Conservation (phyloP, 2,113 vertebrate genomes). For the Caloenas nicobarica region DNA sequence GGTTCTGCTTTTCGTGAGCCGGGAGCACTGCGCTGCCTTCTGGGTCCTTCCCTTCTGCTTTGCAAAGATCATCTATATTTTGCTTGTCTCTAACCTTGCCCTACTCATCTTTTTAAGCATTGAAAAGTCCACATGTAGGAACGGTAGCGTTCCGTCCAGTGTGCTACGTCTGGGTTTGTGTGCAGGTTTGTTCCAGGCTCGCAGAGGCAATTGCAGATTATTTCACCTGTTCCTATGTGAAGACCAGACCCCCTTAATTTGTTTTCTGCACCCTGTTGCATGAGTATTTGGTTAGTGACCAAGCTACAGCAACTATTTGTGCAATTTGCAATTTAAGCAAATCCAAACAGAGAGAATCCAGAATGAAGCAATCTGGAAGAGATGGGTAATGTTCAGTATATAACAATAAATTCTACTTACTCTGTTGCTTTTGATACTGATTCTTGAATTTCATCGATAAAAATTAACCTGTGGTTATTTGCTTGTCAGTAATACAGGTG, state of each 20-base stretch:
- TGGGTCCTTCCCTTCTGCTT: background rate
- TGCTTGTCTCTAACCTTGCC: background rate
- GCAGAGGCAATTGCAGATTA: background rate
- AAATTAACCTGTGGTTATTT: too few species aligned
- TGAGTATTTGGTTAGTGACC: background rate
- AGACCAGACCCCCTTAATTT: background rate
- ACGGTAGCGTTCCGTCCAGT: background rate
- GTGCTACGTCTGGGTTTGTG: background rate
- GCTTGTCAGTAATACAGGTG: accelerated
- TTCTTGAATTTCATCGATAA: accelerated
- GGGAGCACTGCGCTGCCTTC: background rate
- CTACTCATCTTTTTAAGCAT: background rate
- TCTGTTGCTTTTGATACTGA: background rate
- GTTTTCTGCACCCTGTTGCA: background rate
- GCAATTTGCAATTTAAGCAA: too few species aligned
- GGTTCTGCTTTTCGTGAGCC: background rate
- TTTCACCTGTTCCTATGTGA: background rate
- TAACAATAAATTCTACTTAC: background rate
- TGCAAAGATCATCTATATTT: background rate
- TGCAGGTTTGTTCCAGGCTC: background rate
- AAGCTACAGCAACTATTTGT: too few species aligned
- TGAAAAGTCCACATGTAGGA: background rate
- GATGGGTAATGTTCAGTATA: background rate
- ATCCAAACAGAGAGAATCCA: background rate
- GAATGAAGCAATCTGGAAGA: background rate